Evolutionary conservation across 2,888 invertebrate genomes (phyloP).

Genomic region (Epiblema foenella): DNA sequence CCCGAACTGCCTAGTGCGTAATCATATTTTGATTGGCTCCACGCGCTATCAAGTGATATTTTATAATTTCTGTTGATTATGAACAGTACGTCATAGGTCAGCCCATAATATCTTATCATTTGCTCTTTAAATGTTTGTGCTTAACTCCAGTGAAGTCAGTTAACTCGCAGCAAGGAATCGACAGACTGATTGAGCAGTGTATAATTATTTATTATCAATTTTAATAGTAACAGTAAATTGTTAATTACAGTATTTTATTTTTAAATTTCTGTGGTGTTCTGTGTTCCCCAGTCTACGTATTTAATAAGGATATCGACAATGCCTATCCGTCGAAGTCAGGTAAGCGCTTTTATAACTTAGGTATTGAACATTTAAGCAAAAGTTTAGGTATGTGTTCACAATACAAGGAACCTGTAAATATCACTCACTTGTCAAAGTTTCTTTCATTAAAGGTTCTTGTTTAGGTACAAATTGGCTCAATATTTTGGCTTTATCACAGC

Average conservation of each 20-base stretch:
- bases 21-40: constrained; percentile 75
- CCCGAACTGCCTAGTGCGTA: constrained; percentile 61
- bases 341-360: constrained; percentile 54
- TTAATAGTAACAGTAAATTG: constrained; percentile 46
- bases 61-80: constrained; percentile 77
- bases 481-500: neutral
- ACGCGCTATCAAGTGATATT: constrained; percentile 70
- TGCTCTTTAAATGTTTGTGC: constrained; percentile 82
- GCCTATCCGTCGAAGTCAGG: constrained; percentile 80
- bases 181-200: constrained; percentile 62
- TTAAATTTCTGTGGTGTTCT: constrained; percentile 45
- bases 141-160: constrained; percentile 79
- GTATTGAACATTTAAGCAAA: constrained; percentile 31
- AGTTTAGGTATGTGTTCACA: neutral
- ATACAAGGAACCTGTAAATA: neutral
- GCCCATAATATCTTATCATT: constrained; percentile 74
- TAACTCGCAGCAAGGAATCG: constrained; percentile 71
- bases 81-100: constrained; percentile 79
- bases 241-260: constrained; percentile 33
- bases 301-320: constrained; percentile 61
- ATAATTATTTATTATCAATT: constrained; percentile 46
- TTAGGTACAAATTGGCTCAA: neutral
- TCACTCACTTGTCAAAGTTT: neutral
- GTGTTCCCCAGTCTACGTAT: constrained; percentile 50
- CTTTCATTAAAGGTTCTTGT: too few relatives aligned